phyloP scores from a whole-genome alignment of 2,797 vertebrate genomes.

The Mormyrus hasselquistii region DNA sequence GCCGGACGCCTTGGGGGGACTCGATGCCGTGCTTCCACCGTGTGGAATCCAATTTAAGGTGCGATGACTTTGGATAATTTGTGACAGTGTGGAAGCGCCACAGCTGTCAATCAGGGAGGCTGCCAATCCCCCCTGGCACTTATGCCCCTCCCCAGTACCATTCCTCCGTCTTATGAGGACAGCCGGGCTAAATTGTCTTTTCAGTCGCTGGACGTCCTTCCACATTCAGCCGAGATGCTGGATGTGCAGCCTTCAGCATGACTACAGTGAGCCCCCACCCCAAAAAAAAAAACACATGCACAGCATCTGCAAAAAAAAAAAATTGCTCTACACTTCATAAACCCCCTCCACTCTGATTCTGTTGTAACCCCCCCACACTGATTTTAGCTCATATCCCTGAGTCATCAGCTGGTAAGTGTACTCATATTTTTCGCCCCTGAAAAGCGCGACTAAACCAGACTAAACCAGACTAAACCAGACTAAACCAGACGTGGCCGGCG shows the following conservation, averaged over 20 bases:
- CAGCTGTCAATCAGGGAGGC: neutral
- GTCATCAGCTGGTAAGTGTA: neutral
- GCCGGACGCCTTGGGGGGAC: no score
- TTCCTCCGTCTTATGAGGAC: neutral
- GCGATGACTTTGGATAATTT: neutral
- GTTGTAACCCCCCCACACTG: neutral
- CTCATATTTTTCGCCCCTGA: neutral
- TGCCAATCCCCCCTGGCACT: neutral
- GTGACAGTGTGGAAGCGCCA: neutral
- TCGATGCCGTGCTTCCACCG: neutral
- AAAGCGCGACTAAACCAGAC: neutral
- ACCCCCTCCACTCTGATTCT: neutral
- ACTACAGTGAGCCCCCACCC: neutral
- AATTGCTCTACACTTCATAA: neutral
- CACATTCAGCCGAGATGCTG: neutral
- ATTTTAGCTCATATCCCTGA: neutral
- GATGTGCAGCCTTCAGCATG: neutral
- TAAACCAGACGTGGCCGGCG: neutral
- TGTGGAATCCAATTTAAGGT: conserved; percentile 29
- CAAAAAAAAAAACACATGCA: neutral
- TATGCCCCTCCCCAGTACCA: neutral
- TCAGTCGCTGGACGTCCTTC: neutral
- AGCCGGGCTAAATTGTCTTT: neutral
- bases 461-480: neutral
- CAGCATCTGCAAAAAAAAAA: neutral